These are phyloP conservation scores for Automeris io DNA, from an alignment of 2,888 invertebrate species.

Conservation along the genomic window DNA sequence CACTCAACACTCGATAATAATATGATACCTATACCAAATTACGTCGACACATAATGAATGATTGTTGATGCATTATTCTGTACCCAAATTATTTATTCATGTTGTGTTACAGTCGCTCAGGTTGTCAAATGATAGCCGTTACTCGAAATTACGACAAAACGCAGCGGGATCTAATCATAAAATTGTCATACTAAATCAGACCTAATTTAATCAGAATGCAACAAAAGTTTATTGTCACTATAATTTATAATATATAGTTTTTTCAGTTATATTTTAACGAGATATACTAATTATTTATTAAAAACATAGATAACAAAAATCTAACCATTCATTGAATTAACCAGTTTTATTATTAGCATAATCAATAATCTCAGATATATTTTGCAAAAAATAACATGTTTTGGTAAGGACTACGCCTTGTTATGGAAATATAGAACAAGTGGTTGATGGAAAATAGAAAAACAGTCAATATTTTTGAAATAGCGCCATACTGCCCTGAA, in stretches of 20 bases:
- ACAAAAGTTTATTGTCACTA: slow-evolving; percentile 29
- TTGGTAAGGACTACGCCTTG: slow-evolving; percentile 25
- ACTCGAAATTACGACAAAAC: slow-evolving; percentile 4
- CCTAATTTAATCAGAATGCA: slow-evolving; percentile 22
- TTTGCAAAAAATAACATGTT: slow-evolving; percentile 15
- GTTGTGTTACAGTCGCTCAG: slow-evolving; percentile 42
- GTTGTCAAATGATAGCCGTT: background rate
- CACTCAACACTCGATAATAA: slow-evolving; percentile 43
- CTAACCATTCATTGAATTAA: slow-evolving; percentile 24
- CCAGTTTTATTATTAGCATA: slow-evolving; percentile 28
- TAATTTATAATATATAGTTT: slow-evolving; percentile 34
- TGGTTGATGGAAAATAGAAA: slow-evolving; percentile 32
- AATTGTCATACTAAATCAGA: slow-evolving; percentile 33
- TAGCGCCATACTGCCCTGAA: slow-evolving; percentile 24
- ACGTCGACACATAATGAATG: slow-evolving; percentile 45
- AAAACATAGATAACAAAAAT: slow-evolving; percentile 30
- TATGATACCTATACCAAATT: slow-evolving; percentile 24
- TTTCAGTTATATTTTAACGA: slow-evolving; percentile 22
- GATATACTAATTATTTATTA: background rate
- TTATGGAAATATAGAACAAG: slow-evolving; percentile 37
- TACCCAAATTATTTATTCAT: slow-evolving; percentile 50
- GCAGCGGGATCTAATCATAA: slow-evolving; percentile 15
- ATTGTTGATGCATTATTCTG: slow-evolving; percentile 35
- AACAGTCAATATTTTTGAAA: slow-evolving; percentile 27
- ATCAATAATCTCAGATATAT: slow-evolving; percentile 15